A percentile compares a stretch with the other conserved stretches of the same genome.
Evolutionary conservation across 1,140 invertebrate species (phyloP).

Genomic region (Radopholus similis): DNA sequence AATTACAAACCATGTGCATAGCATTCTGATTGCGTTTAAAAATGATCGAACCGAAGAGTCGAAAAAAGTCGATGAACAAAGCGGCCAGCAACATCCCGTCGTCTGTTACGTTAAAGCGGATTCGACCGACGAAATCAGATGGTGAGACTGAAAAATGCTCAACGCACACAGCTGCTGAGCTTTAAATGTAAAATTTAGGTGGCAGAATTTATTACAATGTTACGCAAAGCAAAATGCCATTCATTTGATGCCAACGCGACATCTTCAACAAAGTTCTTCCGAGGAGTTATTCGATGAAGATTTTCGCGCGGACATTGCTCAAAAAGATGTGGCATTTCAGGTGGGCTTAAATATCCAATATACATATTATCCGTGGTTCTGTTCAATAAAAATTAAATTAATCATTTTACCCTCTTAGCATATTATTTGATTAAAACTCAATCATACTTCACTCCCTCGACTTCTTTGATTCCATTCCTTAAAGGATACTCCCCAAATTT

Average conservation of each 20-base stretch:
- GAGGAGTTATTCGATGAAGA: constrained; percentile 1
- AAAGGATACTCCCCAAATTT: too few species aligned
- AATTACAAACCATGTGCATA: constrained; percentile 46
- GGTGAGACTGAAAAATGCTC: constrained; percentile 26
- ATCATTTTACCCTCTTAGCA: too few species aligned
- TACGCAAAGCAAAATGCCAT: constrained; percentile 58
- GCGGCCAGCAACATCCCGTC: constrained; percentile 37
- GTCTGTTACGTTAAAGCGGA: constrained; percentile 59
- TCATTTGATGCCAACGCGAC: constrained; percentile 38
- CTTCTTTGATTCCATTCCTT: too few species aligned
- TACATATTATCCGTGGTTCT: too few species aligned
- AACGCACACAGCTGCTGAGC: neutral
- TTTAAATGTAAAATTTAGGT: constrained; percentile 54
- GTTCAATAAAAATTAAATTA: too few species aligned
- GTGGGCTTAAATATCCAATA: too few species aligned
- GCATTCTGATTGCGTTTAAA: constrained; percentile 38
- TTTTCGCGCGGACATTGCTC: neutral
- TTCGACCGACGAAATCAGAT: constrained; percentile 55
- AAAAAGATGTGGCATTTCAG: neutral
- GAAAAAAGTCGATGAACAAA: constrained; percentile 10
- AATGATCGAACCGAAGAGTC: constrained; percentile 28
- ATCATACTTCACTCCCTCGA: too few species aligned
- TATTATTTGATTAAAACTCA: too few species aligned
- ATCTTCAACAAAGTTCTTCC: constrained; percentile 18
- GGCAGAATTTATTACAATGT: constrained; percentile 62